A percentile compares a stretch with the other conserved stretches of the same genome.
Conservation (phyloP, 2,113 vertebrate genomes). For the Dissostichus mawsoni region DNA sequence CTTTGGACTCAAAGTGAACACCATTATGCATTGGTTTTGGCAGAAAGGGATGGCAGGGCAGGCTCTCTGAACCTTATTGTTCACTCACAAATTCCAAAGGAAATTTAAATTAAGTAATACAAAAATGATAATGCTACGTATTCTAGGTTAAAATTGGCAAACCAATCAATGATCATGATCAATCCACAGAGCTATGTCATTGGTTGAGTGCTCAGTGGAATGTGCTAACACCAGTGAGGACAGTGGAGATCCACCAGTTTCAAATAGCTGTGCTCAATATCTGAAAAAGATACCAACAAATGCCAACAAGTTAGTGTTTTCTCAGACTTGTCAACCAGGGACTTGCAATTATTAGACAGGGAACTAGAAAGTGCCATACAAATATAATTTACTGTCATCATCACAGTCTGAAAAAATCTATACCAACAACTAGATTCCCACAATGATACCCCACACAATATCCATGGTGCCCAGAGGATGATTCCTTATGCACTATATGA, state of each 20-base stretch:
- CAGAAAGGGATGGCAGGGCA: not conserved
- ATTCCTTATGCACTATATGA: not conserved
- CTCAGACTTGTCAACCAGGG: conserved; percentile 1
- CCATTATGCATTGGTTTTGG: not conserved
- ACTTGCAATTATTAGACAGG: not conserved
- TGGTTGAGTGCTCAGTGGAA: not conserved
- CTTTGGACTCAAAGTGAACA: conserved; percentile 29
- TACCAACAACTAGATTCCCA: no score
- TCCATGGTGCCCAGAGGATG: not conserved
- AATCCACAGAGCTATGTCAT: not conserved
- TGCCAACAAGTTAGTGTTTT: not conserved
- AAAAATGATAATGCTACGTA: not conserved
- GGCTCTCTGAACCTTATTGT: not conserved
- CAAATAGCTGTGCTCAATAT: not conserved
- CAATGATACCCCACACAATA: no score
- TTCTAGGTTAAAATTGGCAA: conserved; percentile 3
- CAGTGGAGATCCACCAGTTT: not conserved
- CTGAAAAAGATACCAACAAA: not conserved
- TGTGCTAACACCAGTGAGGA: not conserved
- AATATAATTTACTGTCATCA: no score
- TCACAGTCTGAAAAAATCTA: not conserved
- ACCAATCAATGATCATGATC: conserved; percentile 7
- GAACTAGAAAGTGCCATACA: no score
- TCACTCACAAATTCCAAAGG: not conserved
- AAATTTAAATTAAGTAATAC: not conserved